Conservation (phyloP, 2,888 invertebrate genomes). For the Theodoxus fluviatilis region DNA sequence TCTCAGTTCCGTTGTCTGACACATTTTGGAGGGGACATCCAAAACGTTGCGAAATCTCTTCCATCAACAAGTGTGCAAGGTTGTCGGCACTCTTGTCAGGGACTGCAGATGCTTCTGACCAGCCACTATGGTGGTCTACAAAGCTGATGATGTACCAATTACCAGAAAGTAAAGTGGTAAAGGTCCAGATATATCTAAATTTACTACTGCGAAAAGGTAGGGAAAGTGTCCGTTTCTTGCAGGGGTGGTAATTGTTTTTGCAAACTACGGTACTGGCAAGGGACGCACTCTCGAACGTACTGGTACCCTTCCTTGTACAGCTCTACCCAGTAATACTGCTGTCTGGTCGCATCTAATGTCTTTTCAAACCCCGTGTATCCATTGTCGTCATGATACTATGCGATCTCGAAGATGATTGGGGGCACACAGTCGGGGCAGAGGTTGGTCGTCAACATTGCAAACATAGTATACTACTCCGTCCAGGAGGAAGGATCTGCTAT, state of each 20-base stretch:
- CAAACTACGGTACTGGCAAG: slow-evolving; percentile 13
- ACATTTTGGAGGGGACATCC: slow-evolving; percentile 25
- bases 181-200: slow-evolving; percentile 26
- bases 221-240: slow-evolving; percentile 23
- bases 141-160: slow-evolving; percentile 25
- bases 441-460: too few species aligned
- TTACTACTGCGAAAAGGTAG: slow-evolving; percentile 23
- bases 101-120: slow-evolving; percentile 33
- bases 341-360: slow-evolving; percentile 14
- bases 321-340: slow-evolving; percentile 24
- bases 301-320: slow-evolving; percentile 21
- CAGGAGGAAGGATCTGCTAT: too few species aligned
- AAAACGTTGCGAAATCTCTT: slow-evolving; percentile 33
- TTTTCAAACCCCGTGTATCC: slow-evolving; percentile 15
- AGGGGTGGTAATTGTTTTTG: slow-evolving; percentile 16
- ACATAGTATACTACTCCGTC: too few species aligned
- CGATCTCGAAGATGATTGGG: too few species aligned
- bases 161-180: slow-evolving; percentile 26
- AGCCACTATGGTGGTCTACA: slow-evolving; percentile 23
- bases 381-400: slow-evolving; percentile 16
- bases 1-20: slow-evolving; percentile 29
- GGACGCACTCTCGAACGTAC: slow-evolving; percentile 18
- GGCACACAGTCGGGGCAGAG: too few species aligned
- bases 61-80: slow-evolving; percentile 31
- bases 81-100: slow-evolving; percentile 30